Evolutionary conservation across 2,888 invertebrate genomes (phyloP).

Genomic region (Idaea aversata): DNA sequence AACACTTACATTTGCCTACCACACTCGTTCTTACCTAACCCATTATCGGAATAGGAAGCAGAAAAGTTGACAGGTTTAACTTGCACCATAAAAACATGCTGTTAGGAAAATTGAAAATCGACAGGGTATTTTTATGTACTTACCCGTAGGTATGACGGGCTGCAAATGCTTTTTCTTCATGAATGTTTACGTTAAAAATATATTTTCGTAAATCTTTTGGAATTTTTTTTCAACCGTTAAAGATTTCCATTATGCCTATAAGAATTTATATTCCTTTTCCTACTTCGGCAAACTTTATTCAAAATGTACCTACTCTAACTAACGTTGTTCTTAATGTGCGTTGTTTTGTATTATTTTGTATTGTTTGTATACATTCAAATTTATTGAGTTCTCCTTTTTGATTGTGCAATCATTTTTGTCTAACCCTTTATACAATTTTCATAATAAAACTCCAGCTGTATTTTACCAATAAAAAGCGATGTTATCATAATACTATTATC

Average conservation of each 20-base stretch:
- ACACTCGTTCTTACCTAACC: slow-evolving; percentile 6
- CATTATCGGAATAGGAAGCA: slow-evolving; percentile 16
- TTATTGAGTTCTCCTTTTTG: neutral
- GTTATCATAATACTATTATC: neutral
- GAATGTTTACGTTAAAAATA: neutral
- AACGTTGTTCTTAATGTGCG: too few relatives aligned
- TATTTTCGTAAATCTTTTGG: neutral
- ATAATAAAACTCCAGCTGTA: neutral
- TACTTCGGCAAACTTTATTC: too few relatives aligned
- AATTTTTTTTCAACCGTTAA: too few relatives aligned
- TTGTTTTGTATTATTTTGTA: too few relatives aligned
- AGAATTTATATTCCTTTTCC: too few relatives aligned
- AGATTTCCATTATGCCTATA: too few relatives aligned
- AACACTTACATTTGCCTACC: neutral
- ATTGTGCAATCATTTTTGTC: neutral
- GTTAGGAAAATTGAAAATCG: neutral
- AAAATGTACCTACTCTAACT: too few relatives aligned
- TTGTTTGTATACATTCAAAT: too few relatives aligned
- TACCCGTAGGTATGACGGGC: neutral
- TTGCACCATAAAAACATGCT: neutral
- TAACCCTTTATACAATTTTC: neutral
- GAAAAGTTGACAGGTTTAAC: slow-evolving; percentile 4
- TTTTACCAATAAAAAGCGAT: neutral
- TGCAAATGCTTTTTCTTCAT: neutral
- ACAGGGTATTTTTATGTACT: neutral